A percentile compares a stretch with the other conserved stretches of the same genome.
phyloP scores from a whole-genome alignment of 2,888 invertebrate species.

The Ashinkailepas kermadecensis region DNA sequence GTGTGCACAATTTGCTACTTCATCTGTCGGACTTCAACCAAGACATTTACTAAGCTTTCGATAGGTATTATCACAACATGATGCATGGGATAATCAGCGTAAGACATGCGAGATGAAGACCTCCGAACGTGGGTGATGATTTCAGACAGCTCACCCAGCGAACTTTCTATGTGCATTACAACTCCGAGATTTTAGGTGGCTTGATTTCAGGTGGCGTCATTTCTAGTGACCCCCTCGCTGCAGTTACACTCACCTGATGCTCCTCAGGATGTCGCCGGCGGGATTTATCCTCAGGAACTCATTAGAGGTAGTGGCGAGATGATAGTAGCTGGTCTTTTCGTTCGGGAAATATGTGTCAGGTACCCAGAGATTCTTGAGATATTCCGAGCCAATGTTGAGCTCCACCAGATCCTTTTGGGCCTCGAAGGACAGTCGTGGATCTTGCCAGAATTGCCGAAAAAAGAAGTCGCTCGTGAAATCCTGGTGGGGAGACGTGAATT shows the following conservation, averaged over 20 bases:
- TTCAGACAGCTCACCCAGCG: too few species aligned
- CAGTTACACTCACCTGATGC: slow-evolving; percentile 64
- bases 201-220: too few species aligned
- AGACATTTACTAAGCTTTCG: too few species aligned
- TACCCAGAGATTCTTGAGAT: slow-evolving; percentile 98
- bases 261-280: slow-evolving; percentile 87
- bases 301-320: slow-evolving; percentile 98
- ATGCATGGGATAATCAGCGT: too few species aligned
- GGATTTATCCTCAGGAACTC: slow-evolving; percentile 96
- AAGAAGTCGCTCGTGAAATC: slow-evolving; percentile 98
- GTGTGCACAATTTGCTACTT: too few species aligned
- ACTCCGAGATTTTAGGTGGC: too few species aligned
- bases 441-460: slow-evolving; percentile 98
- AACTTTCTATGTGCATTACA: too few species aligned
- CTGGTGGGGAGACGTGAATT: slow-evolving; percentile 45
- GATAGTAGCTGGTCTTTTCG: slow-evolving; percentile 99
- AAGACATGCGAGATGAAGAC: too few species aligned
- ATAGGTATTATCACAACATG: too few species aligned
- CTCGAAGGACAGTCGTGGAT: slow-evolving; percentile 87
- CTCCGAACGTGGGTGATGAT: too few species aligned
- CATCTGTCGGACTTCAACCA: too few species aligned
- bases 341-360: slow-evolving; percentile 99
- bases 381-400: slow-evolving; percentile 86
- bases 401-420: slow-evolving; percentile 82
- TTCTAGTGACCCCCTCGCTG: too few species aligned